Conservation (phyloP, 2,797 vertebrate species). For the Helicolenus hilgendorfi region DNA sequence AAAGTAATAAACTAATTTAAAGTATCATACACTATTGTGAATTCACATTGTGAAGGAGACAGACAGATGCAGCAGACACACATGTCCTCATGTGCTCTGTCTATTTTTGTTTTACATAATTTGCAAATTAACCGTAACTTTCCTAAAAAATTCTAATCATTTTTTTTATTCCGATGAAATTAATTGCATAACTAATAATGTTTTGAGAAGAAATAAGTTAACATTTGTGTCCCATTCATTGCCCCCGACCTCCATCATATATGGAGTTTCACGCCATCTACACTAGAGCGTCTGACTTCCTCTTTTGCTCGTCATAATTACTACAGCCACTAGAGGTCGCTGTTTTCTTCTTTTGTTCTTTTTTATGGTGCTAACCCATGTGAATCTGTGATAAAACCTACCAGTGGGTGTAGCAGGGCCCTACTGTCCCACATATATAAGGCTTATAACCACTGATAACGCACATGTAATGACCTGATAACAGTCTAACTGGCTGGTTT, state of each 20-base stretch:
- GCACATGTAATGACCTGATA: not conserved
- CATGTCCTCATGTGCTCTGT: not conserved
- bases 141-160: too few relatives aligned
- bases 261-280: not conserved
- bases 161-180: too few relatives aligned
- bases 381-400: not conserved
- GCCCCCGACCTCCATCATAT: not conserved
- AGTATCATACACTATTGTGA: too few relatives aligned
- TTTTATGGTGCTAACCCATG: not conserved
- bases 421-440: not conserved
- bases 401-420: not conserved
- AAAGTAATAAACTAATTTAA: too few relatives aligned
- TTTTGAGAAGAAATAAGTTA: not conserved
- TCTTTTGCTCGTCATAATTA: not conserved
- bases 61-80: not conserved
- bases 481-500: not conserved
- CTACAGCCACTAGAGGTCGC: not conserved
- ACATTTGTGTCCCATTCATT: not conserved
- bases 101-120: too few relatives aligned
- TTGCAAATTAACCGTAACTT: too few relatives aligned
- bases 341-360: not conserved
- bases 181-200: too few relatives aligned
- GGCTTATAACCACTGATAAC: rapidly evolving
- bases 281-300: not conserved
- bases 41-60: not conserved